Conservation (phyloP, 2,888 invertebrate species). For the Tetragonula carbonaria region DNA sequence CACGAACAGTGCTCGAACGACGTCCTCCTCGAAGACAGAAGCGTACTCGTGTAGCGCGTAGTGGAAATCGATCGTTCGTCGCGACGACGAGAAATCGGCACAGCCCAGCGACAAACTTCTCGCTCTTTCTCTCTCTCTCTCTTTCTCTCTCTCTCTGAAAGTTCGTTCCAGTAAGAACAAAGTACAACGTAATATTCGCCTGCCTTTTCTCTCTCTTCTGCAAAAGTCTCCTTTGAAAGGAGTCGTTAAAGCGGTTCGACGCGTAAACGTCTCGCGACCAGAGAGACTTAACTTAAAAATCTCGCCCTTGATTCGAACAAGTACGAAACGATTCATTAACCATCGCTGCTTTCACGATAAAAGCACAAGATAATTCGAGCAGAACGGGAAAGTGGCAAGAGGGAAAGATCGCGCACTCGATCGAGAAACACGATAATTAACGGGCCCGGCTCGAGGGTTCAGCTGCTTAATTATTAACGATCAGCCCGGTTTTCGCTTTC, state of each 20-base stretch:
- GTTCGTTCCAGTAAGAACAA: not conserved
- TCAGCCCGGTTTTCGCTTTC: constrained; percentile 34
- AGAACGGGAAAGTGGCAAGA: constrained; percentile 22
- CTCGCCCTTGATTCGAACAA: not conserved
- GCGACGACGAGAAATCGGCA: not conserved
- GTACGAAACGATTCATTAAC: constrained; percentile 15
- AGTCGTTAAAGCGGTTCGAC: no score
- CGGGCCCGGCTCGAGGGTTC: not conserved
- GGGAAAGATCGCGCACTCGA: not conserved
- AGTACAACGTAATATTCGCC: no score
- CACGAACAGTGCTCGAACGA: constrained; percentile 62
- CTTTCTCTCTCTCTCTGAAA: no score
- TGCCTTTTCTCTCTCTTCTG: no score
- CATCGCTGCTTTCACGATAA: constrained; percentile 40
- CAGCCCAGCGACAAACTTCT: not conserved
- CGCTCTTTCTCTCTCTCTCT: no score
- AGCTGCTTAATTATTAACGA: constrained; percentile 40
- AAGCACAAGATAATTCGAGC: constrained; percentile 23
- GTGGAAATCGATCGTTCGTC: constrained; percentile 59
- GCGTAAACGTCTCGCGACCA: no score
- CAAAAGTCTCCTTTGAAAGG: not conserved
- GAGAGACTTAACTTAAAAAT: not conserved
- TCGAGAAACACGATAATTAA: constrained; percentile 38
- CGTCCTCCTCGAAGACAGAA: constrained; percentile 46
- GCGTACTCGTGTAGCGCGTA: constrained; percentile 35